Conservation (phyloP, 2,113 vertebrate species). For the Petaurus breviceps region DNA sequence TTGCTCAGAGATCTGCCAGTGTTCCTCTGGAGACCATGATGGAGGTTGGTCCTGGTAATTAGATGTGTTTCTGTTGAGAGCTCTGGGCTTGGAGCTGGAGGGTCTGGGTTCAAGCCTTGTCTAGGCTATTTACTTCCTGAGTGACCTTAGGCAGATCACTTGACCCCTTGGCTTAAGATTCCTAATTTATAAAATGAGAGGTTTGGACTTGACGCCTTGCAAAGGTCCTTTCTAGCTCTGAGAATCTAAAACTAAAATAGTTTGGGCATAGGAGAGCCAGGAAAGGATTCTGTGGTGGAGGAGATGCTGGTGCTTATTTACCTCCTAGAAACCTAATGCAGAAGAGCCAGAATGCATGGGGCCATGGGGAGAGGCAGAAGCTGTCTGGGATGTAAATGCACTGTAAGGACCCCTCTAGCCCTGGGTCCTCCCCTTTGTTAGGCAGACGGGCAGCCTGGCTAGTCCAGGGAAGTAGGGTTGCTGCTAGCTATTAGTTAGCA, state of each 20-base stretch:
- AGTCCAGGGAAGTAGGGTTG: neutral
- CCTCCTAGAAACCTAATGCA: neutral
- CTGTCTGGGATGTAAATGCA: neutral
- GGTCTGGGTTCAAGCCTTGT: neutral
- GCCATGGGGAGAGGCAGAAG: neutral
- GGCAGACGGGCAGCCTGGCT: neutral
- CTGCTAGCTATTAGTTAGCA: neutral
- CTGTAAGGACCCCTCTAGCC: neutral
- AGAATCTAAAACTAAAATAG: neutral
- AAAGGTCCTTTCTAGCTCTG: neutral
- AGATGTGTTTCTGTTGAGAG: neutral
- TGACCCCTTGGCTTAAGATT: neutral
- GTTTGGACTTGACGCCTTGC: neutral
- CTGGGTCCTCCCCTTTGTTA: neutral
- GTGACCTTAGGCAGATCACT: neutral
- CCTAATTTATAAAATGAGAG: neutral
- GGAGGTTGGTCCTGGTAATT: neutral
- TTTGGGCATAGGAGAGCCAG: neutral
- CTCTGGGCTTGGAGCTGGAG: neutral
- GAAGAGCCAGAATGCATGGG: neutral
- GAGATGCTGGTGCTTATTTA: neutral
- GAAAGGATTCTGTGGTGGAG: neutral
- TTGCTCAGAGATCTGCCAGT: neutral
- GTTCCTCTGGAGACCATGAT: neutral
- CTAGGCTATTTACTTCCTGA: neutral